Evolutionary conservation across 2,888 invertebrate genomes (phyloP).

Genomic region (Scaptomyza polygonia): DNA sequence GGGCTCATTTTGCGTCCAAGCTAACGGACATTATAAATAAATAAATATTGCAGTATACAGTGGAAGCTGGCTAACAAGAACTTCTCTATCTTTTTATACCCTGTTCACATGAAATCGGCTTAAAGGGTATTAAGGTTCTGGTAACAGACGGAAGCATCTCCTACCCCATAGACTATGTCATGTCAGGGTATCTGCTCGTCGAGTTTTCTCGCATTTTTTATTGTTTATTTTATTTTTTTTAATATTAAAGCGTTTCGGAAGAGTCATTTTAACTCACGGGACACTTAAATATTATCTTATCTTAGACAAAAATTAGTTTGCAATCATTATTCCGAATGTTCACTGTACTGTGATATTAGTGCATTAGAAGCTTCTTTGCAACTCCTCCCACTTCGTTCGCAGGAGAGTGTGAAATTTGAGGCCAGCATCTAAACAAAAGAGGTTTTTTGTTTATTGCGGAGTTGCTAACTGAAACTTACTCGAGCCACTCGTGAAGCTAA

Average conservation of each 20-base stretch:
- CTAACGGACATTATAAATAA: constrained; percentile 7
- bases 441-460: not conserved
- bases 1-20: constrained; percentile 47
- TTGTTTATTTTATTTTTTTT: too few relatives aligned
- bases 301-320: too few relatives aligned
- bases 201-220: too few relatives aligned
- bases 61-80: not conserved
- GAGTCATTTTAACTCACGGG: too few relatives aligned
- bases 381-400: constrained; percentile 16
- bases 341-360: not conserved
- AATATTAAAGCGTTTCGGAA: too few relatives aligned
- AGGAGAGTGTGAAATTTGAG: constrained; percentile 52
- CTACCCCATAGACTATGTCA: too few relatives aligned
- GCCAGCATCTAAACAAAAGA: constrained; percentile 33
- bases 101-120: too few relatives aligned
- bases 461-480: constrained; percentile 3
- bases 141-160: too few relatives aligned
- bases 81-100: too few relatives aligned
- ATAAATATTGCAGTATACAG: not conserved
- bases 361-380: not conserved
- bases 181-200: too few relatives aligned
- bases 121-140: too few relatives aligned
- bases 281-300: too few relatives aligned
- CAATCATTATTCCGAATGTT: not conserved
- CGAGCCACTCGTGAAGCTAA: not conserved